These are phyloP conservation scores for Manis pentadactyla DNA, from an alignment of 2,797 vertebrate species.

Conservation along the genomic window DNA sequence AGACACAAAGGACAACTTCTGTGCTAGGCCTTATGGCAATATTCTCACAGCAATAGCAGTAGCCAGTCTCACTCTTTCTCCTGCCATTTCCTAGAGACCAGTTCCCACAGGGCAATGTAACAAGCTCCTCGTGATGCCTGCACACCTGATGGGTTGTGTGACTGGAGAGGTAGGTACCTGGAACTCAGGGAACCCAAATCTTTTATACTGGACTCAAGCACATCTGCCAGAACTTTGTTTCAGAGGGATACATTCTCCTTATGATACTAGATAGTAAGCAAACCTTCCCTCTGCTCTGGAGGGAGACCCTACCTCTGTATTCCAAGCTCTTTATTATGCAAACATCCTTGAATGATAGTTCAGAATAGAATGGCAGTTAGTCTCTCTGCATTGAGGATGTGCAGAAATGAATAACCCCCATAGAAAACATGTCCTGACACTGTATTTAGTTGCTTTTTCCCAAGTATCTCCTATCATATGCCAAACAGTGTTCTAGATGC, in stretches of 20 bases:
- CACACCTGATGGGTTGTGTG: not conserved
- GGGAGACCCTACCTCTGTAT: not conserved
- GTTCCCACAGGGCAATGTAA: not conserved
- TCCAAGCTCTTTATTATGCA: not conserved
- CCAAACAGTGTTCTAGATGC: not conserved
- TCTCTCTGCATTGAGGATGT: not conserved
- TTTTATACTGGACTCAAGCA: not conserved
- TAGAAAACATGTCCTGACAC: not conserved
- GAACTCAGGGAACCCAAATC: not conserved
- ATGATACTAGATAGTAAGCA: not conserved
- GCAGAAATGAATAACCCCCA: not conserved
- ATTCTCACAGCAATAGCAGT: not conserved
- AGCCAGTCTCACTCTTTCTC: not conserved
- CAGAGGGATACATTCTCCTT: not conserved
- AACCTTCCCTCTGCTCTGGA: not conserved
- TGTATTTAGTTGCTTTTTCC: not conserved
- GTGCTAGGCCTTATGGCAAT: not conserved
- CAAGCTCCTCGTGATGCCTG: not conserved
- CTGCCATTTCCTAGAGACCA: not conserved
- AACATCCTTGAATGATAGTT: not conserved
- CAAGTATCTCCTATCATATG: not conserved
- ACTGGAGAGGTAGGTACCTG: not conserved
- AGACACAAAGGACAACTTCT: not conserved
- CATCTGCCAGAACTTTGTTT: not conserved
- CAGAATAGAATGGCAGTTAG: not conserved